phyloP scores from a whole-genome alignment of 2,797 vertebrate species.

The Lacerta bilineata region DNA sequence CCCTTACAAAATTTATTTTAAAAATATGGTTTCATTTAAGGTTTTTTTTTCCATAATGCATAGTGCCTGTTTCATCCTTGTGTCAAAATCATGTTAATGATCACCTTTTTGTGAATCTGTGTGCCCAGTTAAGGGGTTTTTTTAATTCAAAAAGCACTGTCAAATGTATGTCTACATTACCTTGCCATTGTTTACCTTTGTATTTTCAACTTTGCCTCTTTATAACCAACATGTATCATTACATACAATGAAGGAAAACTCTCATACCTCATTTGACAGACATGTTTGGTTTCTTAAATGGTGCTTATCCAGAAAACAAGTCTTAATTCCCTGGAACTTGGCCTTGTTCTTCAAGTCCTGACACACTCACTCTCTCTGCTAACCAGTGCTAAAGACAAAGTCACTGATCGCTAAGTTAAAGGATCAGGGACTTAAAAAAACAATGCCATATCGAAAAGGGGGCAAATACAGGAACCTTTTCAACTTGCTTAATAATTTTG shows the following conservation, averaged over 20 bases:
- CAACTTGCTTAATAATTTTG: slow-evolving; percentile 44
- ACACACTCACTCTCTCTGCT: neutral
- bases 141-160: neutral
- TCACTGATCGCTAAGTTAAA: slow-evolving; percentile 39
- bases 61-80: slow-evolving; percentile 59
- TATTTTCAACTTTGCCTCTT: slow-evolving; percentile 58
- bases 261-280: slow-evolving; percentile 78
- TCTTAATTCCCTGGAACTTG: slow-evolving; percentile 50
- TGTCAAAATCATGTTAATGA: slow-evolving; percentile 62
- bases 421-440: slow-evolving; percentile 11
- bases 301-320: slow-evolving; percentile 51
- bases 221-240: slow-evolving; percentile 58
- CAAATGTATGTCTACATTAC: slow-evolving; percentile 58
- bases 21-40: slow-evolving; percentile 37
- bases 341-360: slow-evolving; percentile 35
- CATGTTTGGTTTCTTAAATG: slow-evolving; percentile 49
- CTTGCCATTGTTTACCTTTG: slow-evolving; percentile 72
- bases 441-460: slow-evolving; percentile 43
- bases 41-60: slow-evolving; percentile 38
- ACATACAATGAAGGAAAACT: slow-evolving; percentile 80
- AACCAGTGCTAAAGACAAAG: neutral
- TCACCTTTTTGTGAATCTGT: slow-evolving; percentile 51
- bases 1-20: slow-evolving; percentile 8
- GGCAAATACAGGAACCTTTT: slow-evolving; percentile 31
- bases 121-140: slow-evolving; percentile 44